These are phyloP conservation scores for Macropis europaea DNA, from an alignment of 2,888 invertebrate species.

Conservation along the genomic window DNA sequence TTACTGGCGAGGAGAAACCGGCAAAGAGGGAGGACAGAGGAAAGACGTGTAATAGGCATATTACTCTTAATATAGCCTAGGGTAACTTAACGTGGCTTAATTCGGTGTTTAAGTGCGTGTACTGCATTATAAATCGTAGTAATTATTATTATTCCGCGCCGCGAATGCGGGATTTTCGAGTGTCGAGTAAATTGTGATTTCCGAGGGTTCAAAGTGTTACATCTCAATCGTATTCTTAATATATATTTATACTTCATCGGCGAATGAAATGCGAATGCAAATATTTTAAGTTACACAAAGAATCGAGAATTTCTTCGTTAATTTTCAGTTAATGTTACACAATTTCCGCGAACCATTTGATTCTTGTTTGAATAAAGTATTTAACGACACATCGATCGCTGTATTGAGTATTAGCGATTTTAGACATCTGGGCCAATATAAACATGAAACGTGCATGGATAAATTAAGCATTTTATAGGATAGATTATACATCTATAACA, in stretches of 20 bases:
- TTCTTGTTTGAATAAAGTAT: no score
- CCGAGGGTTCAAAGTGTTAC: not conserved
- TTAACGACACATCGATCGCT: no score
- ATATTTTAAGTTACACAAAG: not conserved
- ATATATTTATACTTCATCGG: slow-evolving; percentile 8
- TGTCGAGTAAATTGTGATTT: not conserved
- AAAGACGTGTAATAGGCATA: slow-evolving; percentile 64
- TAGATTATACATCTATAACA: no score
- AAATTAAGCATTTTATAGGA: no score
- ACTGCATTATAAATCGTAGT: slow-evolving; percentile 38
- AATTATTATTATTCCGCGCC: slow-evolving; percentile 44
- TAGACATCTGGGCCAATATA: no score
- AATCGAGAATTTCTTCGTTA: not conserved
- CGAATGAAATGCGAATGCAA: not conserved
- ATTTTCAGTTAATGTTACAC: not conserved
- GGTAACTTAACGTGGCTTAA: slow-evolving; percentile 54
- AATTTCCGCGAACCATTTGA: no score
- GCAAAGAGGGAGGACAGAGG: slow-evolving; percentile 58
- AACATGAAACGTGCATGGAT: no score
- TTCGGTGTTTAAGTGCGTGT: slow-evolving; percentile 56
- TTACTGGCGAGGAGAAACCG: slow-evolving; percentile 54
- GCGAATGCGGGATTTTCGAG: slow-evolving; percentile 21
- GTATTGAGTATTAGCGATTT: no score
- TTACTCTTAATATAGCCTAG: slow-evolving; percentile 52
- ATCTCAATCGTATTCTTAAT: not conserved